A percentile compares a stretch with the other conserved stretches of the same genome.
phyloP scores from a whole-genome alignment of 2,888 invertebrate species.

The Mythimna vitellina region DNA sequence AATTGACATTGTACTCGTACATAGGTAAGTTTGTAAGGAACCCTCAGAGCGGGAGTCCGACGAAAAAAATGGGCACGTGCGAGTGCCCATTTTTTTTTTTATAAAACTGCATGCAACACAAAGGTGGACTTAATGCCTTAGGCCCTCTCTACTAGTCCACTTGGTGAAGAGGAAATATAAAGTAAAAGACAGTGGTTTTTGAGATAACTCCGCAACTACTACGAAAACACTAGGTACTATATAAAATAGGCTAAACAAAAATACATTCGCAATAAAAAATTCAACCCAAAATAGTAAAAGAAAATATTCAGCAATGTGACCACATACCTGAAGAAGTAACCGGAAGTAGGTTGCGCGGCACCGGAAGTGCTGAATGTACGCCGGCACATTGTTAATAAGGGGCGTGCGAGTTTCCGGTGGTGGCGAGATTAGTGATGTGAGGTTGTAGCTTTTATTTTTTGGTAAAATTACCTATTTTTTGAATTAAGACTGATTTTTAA shows the following conservation, averaged over 20 bases:
- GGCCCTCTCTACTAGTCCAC: too few species aligned
- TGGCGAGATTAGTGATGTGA: conserved; percentile 49
- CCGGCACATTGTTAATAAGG: conserved; percentile 81
- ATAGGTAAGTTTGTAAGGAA: too few species aligned
- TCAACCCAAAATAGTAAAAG: conserved; percentile 24
- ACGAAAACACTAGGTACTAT: neutral
- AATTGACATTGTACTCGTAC: too few species aligned
- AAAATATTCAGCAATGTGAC: conserved; percentile 51
- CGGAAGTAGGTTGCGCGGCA: conserved; percentile 73
- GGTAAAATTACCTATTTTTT: neutral
- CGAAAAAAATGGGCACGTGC: too few species aligned
- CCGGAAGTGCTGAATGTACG: conserved; percentile 79
- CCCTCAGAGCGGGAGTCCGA: too few species aligned
- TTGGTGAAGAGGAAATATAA: too few species aligned
- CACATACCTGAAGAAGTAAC: conserved; percentile 71
- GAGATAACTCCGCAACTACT: too few species aligned
- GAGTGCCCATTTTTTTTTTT: too few species aligned
- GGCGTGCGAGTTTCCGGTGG: conserved; percentile 70
- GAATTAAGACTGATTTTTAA: neutral
- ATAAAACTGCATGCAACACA: too few species aligned
- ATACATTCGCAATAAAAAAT: conserved; percentile 10
- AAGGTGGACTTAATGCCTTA: too few species aligned
- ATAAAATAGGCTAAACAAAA: neutral
- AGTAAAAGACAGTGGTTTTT: too few species aligned
- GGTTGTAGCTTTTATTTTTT: conserved; percentile 7